phyloP scores from a whole-genome alignment of 2,797 vertebrate genomes.

The Catostomus latipinnis region DNA sequence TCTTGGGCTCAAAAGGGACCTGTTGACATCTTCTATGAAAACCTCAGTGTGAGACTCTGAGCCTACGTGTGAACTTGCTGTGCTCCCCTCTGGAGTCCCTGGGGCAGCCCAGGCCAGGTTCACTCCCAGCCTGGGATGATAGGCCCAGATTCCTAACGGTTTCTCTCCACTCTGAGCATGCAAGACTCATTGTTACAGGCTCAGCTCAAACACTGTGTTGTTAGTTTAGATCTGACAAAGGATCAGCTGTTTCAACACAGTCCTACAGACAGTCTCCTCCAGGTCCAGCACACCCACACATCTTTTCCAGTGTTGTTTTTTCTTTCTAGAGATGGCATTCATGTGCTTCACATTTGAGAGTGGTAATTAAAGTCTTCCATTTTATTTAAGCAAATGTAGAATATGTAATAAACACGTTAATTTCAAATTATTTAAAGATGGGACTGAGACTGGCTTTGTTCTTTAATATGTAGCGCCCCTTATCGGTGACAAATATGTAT shows the following conservation, averaged over 20 bases:
- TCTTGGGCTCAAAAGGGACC: neutral
- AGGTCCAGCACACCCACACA: slow-evolving; percentile 35
- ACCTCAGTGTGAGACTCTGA: slow-evolving; percentile 29
- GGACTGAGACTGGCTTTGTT: neutral
- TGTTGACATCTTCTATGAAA: slow-evolving; percentile 1
- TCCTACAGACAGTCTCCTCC: slow-evolving; percentile 32
- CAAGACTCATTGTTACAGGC: slow-evolving; percentile 53
- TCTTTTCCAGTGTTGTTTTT: slow-evolving; percentile 36
- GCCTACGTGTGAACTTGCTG: neutral
- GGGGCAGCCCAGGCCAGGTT: slow-evolving; percentile 23
- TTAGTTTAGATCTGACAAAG: slow-evolving; percentile 59
- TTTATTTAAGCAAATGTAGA: too few species aligned
- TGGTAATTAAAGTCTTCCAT: neutral
- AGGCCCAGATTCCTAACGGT: slow-evolving; percentile 56
- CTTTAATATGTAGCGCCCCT: neutral
- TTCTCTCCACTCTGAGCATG: slow-evolving; percentile 45
- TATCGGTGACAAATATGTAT: neutral
- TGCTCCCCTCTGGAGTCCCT: slow-evolving; percentile 19
- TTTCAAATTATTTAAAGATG: neutral
- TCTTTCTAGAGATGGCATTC: neutral
- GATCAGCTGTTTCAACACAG: slow-evolving; percentile 61
- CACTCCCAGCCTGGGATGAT: slow-evolving; percentile 52
- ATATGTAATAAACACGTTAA: neutral
- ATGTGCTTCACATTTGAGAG: slow-evolving; percentile 3
- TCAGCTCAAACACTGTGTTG: slow-evolving; percentile 51